Base-by-base conservation (phyloP, 1,140 invertebrate genomes). In the Lordiphosa clarofinis region DNA sequence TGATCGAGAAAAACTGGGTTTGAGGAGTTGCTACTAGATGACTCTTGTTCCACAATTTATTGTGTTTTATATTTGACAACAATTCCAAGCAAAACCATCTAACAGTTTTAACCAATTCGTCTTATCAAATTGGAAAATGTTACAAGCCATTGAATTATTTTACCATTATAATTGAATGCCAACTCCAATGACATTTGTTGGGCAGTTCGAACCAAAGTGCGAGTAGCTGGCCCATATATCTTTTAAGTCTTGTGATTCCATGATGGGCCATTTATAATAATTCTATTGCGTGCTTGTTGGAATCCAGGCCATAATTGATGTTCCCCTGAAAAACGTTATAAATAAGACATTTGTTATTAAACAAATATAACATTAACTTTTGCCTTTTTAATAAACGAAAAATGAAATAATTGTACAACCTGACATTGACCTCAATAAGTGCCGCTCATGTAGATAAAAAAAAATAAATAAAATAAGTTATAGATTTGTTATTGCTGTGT, bases 231-330 rank as follows among this genome's bases (percentile, higher is more conserved):
- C 35, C 15, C 44, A 64, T 66, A 71, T 71, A 76, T 69, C 62
- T 63, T 72, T 75, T 81, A 81, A 82, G 76, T 75, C 76, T 81
- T 76, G 76, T 82, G 76, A 75, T 75, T 62, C 61, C 39, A 81
- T 81, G 75, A 75, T 75, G 76, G 76, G 55, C 75, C 76, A 81
- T 68, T 81, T 76, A 71, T 75, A 76, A 76, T 75, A 75, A 82
- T 75, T 81, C 76, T 58, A 81, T 81, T 82, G 76, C 76, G 44
- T 69, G 57, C 37, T 78, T 21, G 49, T 64, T 48, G 43, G 44
- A 56, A 72, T 58, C 42, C 53, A 48, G 15, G 21, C 40, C 38
- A 44, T 72, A 75, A 82, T 82, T 68, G 76, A 81, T 75, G 66
- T 71, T 43, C 7, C 9, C 35, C 49, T 24, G 52, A 69, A 65